Base-by-base conservation (phyloP, 2,797 vertebrate genomes). In the Myoxocephalus aenaeus region DNA sequence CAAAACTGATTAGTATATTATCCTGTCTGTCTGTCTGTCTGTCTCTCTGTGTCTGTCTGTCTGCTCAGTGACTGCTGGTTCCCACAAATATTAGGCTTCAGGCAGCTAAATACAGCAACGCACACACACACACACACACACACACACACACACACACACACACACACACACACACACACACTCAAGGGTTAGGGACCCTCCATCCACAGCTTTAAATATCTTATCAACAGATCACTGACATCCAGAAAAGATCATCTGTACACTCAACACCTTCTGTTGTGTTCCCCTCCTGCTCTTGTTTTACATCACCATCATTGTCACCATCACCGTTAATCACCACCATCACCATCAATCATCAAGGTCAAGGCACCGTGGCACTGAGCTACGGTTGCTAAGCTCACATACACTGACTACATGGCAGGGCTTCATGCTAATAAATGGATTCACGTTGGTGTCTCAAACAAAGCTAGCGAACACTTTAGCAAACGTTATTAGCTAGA, bases 51-150 rank as follows among this genome's bases (percentile, higher is more conserved):
- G 36, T 66, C 62, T 42, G 27, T 62, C 48, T 57, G 9, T 72
- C 79, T 72, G 64, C 53, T 79, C 40, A 71, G 51, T 86, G 65
- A 80, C 70, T 70, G 38, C 38, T 83, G 78, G 78, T 92, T 91
- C 88, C 89, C 88, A 93, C 92, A 91, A 92, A 79, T 89, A 90
- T 93, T 90, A 81, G 66, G 77, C 90, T 93, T 82, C 92, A 91
- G 40, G 46, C 61, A 51, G 84, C 82, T 83, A 88, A 88, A 83
- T 80, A 79, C 56, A 88, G 70, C 22, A 14, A 58, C 63, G 50
- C 44, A 20, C 44, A 62, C 57, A 42, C 51, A 65, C 50, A 36
- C 61, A 61, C 50, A 69, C 42, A 72, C 27, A 53, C 27, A 66
- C 32, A 56, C 42, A 53, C 56, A 58, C 27, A 9, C 25, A 57